Evolutionary conservation across 2,888 invertebrate species (phyloP).

Genomic region (Melanostoma mellinum): DNA sequence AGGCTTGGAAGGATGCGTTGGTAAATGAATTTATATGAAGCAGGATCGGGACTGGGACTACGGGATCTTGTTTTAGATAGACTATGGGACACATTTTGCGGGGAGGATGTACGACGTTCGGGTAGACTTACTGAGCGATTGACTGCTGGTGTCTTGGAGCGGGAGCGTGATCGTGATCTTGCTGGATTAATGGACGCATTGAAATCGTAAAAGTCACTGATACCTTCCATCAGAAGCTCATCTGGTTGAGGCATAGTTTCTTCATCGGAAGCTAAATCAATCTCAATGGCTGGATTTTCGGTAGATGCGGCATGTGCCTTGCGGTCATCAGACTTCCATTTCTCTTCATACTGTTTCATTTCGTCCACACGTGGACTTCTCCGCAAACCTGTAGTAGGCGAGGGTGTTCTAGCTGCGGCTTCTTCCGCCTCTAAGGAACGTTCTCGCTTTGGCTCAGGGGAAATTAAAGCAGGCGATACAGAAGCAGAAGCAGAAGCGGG

Average conservation of each 20-base stretch:
- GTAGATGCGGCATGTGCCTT: conserved; percentile 44
- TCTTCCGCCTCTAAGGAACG: conserved; percentile 76
- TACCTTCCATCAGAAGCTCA: conserved; percentile 78
- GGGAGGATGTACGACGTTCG: conserved; percentile 67
- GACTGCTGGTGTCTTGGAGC: conserved; percentile 48
- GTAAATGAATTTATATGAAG: conserved; percentile 69
- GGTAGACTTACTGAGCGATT: conserved; percentile 68
- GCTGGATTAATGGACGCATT: conserved; percentile 79
- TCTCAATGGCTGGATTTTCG: conserved; percentile 64
- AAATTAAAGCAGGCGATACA: conserved; percentile 74
- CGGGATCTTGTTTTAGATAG: conserved; percentile 65
- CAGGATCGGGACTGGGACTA: conserved; percentile 67
- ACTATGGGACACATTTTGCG: conserved; percentile 76
- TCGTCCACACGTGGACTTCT: conserved; percentile 80
- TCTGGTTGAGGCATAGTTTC: conserved; percentile 77
- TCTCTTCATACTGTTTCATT: conserved; percentile 79
- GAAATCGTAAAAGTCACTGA: conserved; percentile 81
- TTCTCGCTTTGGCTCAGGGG: conserved; percentile 70
- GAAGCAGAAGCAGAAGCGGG: conserved; percentile 73
- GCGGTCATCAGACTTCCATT: conserved; percentile 73
- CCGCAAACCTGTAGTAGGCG: conserved; percentile 75
- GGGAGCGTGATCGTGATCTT: conserved; percentile 76
- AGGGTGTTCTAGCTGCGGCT: conserved; percentile 55
- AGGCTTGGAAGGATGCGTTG: conserved; percentile 58
- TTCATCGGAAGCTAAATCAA: conserved; percentile 77